phyloP scores from a whole-genome alignment of 2,113 vertebrate species.

The Misgurnus mizolepis region DNA sequence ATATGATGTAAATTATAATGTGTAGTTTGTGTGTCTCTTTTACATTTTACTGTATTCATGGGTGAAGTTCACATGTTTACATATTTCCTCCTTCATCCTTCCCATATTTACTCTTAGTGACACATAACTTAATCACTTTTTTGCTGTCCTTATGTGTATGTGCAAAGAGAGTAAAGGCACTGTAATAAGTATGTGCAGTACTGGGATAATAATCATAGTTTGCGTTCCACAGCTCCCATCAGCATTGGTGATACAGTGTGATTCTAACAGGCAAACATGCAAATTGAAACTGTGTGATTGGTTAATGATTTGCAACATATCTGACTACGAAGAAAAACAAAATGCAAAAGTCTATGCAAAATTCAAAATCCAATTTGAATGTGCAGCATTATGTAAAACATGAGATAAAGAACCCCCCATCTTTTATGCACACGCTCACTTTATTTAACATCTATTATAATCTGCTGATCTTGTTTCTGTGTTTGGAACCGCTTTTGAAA shows the following conservation, averaged over 20 bases:
- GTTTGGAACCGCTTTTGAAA: conserved; percentile 30
- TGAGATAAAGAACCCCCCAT: background rate
- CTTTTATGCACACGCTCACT: background rate
- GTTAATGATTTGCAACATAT: conserved; percentile 43
- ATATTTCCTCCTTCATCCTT: too few relatives aligned
- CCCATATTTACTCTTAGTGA: background rate
- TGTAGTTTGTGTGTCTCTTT: background rate
- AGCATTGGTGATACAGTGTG: background rate
- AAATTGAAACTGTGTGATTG: conserved; percentile 41
- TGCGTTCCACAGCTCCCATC: background rate
- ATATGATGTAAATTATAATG: background rate
- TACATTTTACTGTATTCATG: background rate
- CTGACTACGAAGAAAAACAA: conserved; percentile 55
- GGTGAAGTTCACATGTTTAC: background rate
- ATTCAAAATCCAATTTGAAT: conserved; percentile 57
- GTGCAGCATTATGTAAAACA: background rate
- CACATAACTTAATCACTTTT: background rate
- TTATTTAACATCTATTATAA: background rate
- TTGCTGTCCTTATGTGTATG: conserved; percentile 40
- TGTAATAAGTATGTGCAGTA: background rate
- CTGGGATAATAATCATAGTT: background rate
- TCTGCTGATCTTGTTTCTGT: conserved; percentile 50
- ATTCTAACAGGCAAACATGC: conserved; percentile 48
- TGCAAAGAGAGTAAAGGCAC: background rate
- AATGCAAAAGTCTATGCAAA: conserved; percentile 56